Conservation (phyloP, 1,140 invertebrate species). For the Microplitis demolitor region DNA sequence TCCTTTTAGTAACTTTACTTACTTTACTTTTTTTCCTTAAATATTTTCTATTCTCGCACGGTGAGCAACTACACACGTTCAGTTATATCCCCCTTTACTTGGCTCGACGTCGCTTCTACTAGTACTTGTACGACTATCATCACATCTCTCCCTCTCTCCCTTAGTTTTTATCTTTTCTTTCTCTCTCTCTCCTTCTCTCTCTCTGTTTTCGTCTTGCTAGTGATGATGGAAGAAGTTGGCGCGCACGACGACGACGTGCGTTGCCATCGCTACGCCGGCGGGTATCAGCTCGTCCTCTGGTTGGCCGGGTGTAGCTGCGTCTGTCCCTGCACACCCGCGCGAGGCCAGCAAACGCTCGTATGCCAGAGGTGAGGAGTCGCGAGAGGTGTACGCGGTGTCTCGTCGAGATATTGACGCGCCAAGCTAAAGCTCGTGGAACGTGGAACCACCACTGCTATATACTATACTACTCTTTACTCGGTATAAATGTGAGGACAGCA, state of each 20-base stretch:
- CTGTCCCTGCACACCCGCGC: not conserved
- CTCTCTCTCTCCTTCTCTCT: slow-evolving; percentile 24
- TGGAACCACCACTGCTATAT: slow-evolving; percentile 12
- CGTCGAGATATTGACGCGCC: slow-evolving; percentile 35
- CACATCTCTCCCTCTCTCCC: no score
- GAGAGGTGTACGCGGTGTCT: slow-evolving; percentile 1
- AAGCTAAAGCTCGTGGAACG: not conserved
- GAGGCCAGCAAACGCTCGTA: not conserved
- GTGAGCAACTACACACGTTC: no score
- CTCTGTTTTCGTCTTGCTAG: slow-evolving; percentile 20
- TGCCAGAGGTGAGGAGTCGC: not conserved
- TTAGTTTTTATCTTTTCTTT: slow-evolving; percentile 4
- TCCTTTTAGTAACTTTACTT: no score
- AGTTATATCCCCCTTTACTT: no score
- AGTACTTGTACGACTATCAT: no score
- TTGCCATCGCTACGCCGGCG: slow-evolving; percentile 53
- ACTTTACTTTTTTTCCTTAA: no score
- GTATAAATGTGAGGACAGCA: not conserved
- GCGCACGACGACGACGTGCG: slow-evolving; percentile 31
- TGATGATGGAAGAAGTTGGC: slow-evolving; percentile 25
- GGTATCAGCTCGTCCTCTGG: slow-evolving; percentile 50
- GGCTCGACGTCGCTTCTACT: no score
- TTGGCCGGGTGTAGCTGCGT: slow-evolving; percentile 40
- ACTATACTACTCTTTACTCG: not conserved
- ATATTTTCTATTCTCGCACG: no score